Evolutionary conservation across 2,113 vertebrate genomes (phyloP), one percentile per base, ranked within the genome.

Genomic region (Pholis gunnellus): DNA sequence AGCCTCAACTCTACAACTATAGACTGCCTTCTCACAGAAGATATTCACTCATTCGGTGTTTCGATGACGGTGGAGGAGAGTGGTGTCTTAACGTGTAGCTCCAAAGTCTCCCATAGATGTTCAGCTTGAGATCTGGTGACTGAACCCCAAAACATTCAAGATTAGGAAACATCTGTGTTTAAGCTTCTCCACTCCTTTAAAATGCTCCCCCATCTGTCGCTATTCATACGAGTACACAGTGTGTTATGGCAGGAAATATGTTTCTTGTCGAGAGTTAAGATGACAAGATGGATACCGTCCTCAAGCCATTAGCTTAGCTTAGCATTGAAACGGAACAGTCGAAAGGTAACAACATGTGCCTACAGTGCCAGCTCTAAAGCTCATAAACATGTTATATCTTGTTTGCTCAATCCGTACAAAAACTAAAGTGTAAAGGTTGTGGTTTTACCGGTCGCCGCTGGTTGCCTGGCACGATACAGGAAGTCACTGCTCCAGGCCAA

Each of bases 91-190:
- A 25, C 31, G 38, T 9, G 42, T 5, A n/a, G 31, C 31, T 70
- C 10, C 56, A 60, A 31, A 56, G 57, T 18, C 59, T 60, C 9
- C 27, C 27, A 60, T 5, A n/a, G 20, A 0, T n/a, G 66, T 48
- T 29, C 13, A 22, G 44, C 4, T 34, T 22, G 9, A 22, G 27
- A 69, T 34, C 27, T 20, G 44, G 42, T 60, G 57, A 38, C 18
- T 69, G 67, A 22, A 50, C 18, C 17, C 18, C 46, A 38, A 6
- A 61, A 18, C 17, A 9, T 20, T 10, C 3, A 10, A 4, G 29
- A 60, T 31, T 34, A n/a, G 36, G 36, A 64, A 64, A 40, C 61
- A 38, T 40, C 61, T 64, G 61, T 40, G 36, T 64, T 38, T 61
- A 61, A 59, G 60, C 15, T 65, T n/a, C 36, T 25, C 36, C 63